A percentile compares a stretch with the other conserved stretches of the same genome.
phyloP scores from a whole-genome alignment of 2,888 invertebrate species.

The Pristionchus maxplancki region DNA sequence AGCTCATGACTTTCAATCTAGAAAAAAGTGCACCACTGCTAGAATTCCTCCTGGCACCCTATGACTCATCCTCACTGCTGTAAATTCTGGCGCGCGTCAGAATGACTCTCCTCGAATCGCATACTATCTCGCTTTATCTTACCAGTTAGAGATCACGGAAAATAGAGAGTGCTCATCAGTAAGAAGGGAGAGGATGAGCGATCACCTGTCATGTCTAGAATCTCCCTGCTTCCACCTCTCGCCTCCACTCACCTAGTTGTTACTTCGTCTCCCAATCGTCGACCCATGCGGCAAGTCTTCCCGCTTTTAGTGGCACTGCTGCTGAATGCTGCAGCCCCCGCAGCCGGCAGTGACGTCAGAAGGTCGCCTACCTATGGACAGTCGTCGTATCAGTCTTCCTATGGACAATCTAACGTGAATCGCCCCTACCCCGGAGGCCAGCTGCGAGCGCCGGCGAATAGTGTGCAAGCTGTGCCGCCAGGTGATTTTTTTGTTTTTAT shows the following conservation, averaged over 20 bases:
- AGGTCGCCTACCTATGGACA: constrained; percentile 15
- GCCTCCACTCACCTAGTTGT: constrained; percentile 28
- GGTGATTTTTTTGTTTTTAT: background rate
- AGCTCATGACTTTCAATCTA: background rate
- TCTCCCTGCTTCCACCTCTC: background rate
- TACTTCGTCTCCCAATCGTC: background rate
- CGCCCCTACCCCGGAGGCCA: constrained; percentile 39
- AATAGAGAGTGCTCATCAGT: no score
- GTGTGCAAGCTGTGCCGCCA: constrained; percentile 36
- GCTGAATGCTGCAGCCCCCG: background rate
- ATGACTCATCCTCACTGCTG: constrained; percentile 12
- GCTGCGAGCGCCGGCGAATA: background rate
- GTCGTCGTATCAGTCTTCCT: background rate
- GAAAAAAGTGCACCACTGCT: background rate
- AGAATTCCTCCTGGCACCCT: background rate
- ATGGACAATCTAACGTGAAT: background rate
- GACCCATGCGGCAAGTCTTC: background rate
- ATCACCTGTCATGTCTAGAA: background rate
- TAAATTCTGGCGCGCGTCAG: background rate
- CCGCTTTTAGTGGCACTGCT: background rate
- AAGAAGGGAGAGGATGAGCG: constrained; percentile 10
- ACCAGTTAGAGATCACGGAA: no score
- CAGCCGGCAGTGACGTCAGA: background rate
- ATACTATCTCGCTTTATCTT: no score
- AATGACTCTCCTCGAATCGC: no score